phyloP scores from a whole-genome alignment of 1,140 invertebrate species.

The Drosophila parabipectinata region DNA sequence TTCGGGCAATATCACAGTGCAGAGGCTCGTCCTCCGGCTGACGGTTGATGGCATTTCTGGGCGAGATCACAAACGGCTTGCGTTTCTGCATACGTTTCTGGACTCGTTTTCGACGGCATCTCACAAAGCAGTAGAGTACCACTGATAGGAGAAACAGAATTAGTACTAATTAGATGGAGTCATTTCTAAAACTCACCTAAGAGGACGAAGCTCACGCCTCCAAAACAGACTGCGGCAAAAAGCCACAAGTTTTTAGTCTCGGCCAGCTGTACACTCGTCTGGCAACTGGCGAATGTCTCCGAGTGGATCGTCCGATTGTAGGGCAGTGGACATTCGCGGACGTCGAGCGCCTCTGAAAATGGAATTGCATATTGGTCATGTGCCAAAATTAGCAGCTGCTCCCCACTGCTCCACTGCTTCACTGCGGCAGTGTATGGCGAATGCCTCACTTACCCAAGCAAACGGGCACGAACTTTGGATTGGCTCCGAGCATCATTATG shows the following conservation, averaged over 20 bases:
- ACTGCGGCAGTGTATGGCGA: not conserved
- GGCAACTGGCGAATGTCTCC: slow-evolving; percentile 61
- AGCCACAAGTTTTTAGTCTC: slow-evolving; percentile 60
- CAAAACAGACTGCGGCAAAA: slow-evolving; percentile 61
- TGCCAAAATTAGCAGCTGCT: slow-evolving; percentile 72
- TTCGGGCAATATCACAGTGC: slow-evolving; percentile 80
- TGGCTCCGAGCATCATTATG: slow-evolving; percentile 61
- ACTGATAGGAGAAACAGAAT: slow-evolving; percentile 28
- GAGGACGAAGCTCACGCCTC: slow-evolving; percentile 56
- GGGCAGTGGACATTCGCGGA: slow-evolving; percentile 68
- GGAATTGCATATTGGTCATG: slow-evolving; percentile 53
- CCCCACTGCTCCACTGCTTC: slow-evolving; percentile 17
- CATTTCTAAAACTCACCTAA: slow-evolving; percentile 39
- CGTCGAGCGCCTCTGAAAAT: slow-evolving; percentile 66
- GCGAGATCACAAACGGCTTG: slow-evolving; percentile 75
- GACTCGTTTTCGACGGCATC: slow-evolving; percentile 54
- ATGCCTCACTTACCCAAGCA: slow-evolving; percentile 70
- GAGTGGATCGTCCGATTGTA: slow-evolving; percentile 77
- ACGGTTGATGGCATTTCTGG: slow-evolving; percentile 71
- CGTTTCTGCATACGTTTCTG: slow-evolving; percentile 57
- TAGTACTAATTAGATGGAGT: not conserved
- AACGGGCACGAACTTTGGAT: slow-evolving; percentile 68
- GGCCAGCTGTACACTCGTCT: slow-evolving; percentile 47
- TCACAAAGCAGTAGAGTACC: slow-evolving; percentile 62
- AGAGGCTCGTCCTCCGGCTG: slow-evolving; percentile 65